Evolutionary conservation across 2,113 vertebrate genomes (phyloP), one percentile per base, ranked within the genome.

Genomic region (Pipra filicauda): DNA sequence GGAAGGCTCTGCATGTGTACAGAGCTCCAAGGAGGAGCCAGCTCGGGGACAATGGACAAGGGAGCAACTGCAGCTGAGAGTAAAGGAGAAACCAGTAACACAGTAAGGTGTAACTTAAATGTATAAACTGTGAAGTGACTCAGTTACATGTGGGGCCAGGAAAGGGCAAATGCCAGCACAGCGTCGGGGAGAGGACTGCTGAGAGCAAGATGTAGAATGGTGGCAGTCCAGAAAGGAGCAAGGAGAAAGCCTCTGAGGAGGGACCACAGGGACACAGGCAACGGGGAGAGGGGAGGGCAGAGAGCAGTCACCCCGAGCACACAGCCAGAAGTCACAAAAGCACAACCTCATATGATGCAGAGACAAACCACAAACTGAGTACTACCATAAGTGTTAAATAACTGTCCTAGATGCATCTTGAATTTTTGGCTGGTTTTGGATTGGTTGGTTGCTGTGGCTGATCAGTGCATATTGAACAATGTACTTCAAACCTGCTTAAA

Each of bases 91-190:
- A 79, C 8, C 31, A 61, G 49, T 8, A 61, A 76, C 17, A 5
- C 12, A 39, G 35, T 24, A 52, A 75, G 37, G 43, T 67, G 48
- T 9, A 55, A 59, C 52, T 12, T 44, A 11, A 21, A 55, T 9
- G 22, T 14, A 18, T 33, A 22, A 71, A 41, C 55, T n/a, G 44
- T 14, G 26, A 72, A 44, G 35, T 15, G 35, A n/a, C 33, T 64
- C 3, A 0, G n/a, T 31, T 51, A 30, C 24, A 3, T 2, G 27
- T 0, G 0, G 19, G n/a, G 62, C 62, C 49, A 20, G 57, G 54
- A 52, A 82, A 82, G 20, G 67, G 74, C 77, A 87, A 72, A 69
- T n/a, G 37, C 37, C 88, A 85, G 24, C 37, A 23, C 46, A 30
- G 64, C 1, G 0, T 7, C 21, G n/a, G 35, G 46, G 62, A 78